These are phyloP conservation scores for Onychomys torridus DNA, from an alignment of 2,797 vertebrate genomes.

Conservation along the genomic window DNA sequence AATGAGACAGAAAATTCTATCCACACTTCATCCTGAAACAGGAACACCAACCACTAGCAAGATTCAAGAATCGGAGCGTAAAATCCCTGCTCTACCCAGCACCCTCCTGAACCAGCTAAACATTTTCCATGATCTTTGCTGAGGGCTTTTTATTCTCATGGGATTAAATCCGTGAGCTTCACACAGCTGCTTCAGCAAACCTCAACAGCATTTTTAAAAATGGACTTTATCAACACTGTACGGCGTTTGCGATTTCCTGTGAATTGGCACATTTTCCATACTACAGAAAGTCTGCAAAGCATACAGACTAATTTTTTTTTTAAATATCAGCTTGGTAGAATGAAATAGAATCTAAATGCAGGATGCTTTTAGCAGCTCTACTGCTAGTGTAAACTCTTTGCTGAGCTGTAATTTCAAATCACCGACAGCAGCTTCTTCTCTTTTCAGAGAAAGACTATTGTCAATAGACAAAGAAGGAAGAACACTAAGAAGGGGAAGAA, in stretches of 20 bases:
- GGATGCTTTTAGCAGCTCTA: background rate
- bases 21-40: constrained; percentile 25
- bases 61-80: constrained; percentile 58
- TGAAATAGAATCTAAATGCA: constrained; percentile 16
- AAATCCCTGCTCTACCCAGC: constrained; percentile 49
- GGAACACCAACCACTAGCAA: constrained; percentile 48
- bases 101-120: constrained; percentile 18
- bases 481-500: background rate
- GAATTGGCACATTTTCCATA: constrained; percentile 53
- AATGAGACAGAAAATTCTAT: constrained; percentile 43
- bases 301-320: background rate
- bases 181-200: background rate
- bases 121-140: background rate
- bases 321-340: background rate
- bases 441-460: background rate
- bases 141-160: constrained; percentile 26
- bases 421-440: background rate
- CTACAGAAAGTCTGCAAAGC: constrained; percentile 10
- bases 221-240: background rate
- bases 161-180: background rate
- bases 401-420: constrained; percentile 13
- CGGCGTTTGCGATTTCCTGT: background rate
- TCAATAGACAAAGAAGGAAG: background rate
- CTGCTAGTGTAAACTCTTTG: background rate
- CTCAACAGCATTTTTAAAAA: background rate